Evolutionary conservation across 2,113 vertebrate genomes (phyloP), one percentile per base, ranked within the genome.

Genomic region (Collichthys lucidus): DNA sequence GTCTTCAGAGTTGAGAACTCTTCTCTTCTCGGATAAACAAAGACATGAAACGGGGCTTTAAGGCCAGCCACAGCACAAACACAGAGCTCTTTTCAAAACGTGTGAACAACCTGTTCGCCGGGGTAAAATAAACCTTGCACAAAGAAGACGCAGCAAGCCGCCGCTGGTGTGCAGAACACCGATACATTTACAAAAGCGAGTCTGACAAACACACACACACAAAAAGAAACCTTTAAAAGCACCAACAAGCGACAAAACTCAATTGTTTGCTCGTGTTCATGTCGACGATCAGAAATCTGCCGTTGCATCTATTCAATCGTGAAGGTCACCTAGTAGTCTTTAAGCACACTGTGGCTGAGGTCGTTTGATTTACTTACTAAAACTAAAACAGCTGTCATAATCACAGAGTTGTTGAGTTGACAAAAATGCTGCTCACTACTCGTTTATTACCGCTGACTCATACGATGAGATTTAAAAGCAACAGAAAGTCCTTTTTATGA

Each of bases 1-100:
- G 70, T 74, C 77, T 85, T 63, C 56, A 88, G 88, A 87, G 85
- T 74, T 78, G 79, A 88, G 80, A 88, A 85, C 50, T 80, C 69
- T 55, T 85, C 71, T 87, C 69, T 85, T 76, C 77, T 86, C 80
- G 15, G 78, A 88, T 84, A 84, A 89, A 91, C 89, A 88, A 82
- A 87, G 91, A 87, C 82, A 82, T 80, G 77, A 91, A 87, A 87
- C 59, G 0, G 56, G 74, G 74, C 79, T 86, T 86, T 74, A 89
- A 83, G 79, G 74, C 78, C 73, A 4, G 63, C 85, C 44, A 75
- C 69, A 50, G 81, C 82, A 70, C 71, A 88, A 80, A 79, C 89
- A 79, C 89, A 76, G 56, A 79, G 35, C 47, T 56, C 67, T 68
- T 74, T 86, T 85, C 67, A 82, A 79, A 79, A 84, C 12, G 49